A percentile compares a stretch with the other conserved stretches of the same genome.
These are phyloP conservation scores for Nasonia vitripennis DNA, from an alignment of 1,140 invertebrate species.

Conservation along the genomic window DNA sequence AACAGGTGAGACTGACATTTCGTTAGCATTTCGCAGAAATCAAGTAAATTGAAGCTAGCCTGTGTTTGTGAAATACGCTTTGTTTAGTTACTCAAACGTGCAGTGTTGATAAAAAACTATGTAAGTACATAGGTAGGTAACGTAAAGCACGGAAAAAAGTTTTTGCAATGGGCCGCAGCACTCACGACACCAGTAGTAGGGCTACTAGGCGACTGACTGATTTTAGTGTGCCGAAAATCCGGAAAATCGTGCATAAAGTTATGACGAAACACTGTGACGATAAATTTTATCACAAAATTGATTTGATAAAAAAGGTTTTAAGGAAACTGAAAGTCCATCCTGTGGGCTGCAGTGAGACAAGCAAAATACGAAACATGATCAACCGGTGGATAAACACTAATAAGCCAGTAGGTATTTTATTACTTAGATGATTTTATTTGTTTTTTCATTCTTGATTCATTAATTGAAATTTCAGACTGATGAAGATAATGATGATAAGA, in stretches of 20 bases:
- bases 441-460: neutral
- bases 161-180: too few species aligned
- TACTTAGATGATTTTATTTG: neutral
- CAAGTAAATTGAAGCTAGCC: too few species aligned
- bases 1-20: too few species aligned
- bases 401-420: neutral
- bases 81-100: too few species aligned
- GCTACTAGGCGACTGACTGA: neutral
- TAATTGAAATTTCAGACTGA: neutral
- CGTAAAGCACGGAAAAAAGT: too few species aligned
- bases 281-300: neutral
- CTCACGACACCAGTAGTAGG: too few species aligned
- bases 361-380: neutral
- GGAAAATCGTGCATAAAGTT: conserved; percentile 3
- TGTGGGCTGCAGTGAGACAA: too few species aligned
- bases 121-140: too few species aligned
- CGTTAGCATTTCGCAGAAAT: too few species aligned
- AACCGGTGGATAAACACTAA: neutral
- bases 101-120: too few species aligned
- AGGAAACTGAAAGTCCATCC: neutral
- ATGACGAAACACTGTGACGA: neutral
- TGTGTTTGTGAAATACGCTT: too few species aligned
- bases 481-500: neutral
- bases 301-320: neutral
- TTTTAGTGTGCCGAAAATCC: neutral